Percentiles rank a stretch among this genome's conserved stretches.
Conservation (phyloP, 2,113 vertebrate genomes). For the Tetraodon nigroviridis region DNA sequence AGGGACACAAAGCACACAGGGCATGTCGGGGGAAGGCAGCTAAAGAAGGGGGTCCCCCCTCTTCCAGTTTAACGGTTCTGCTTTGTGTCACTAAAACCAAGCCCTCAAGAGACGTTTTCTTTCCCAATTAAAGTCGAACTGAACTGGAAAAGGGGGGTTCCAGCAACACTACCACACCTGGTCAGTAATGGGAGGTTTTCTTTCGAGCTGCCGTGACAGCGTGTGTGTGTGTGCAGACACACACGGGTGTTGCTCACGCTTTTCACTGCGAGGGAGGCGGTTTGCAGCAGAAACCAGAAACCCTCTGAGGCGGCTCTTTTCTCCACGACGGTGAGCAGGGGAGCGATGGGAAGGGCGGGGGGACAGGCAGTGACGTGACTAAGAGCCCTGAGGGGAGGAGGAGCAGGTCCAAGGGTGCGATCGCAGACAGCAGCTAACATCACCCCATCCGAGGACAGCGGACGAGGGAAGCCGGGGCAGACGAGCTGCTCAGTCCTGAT, state of each 20-base stretch:
- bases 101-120: slow-evolving; percentile 34
- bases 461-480: slow-evolving; percentile 6
- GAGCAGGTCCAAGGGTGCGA: slow-evolving; percentile 39
- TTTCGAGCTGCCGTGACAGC: slow-evolving; percentile 20
- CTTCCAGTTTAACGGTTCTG: slow-evolving; percentile 40
- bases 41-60: slow-evolving; percentile 9
- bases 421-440: slow-evolving; percentile 55
- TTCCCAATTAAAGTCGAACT: not conserved
- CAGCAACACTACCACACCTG: slow-evolving; percentile 49
- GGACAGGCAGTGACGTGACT: slow-evolving; percentile 71
- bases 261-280: slow-evolving; percentile 48
- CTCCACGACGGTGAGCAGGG: slow-evolving; percentile 20
- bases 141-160: slow-evolving; percentile 45
- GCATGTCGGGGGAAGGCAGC: slow-evolving; percentile 40
- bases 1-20: slow-evolving; percentile 43
- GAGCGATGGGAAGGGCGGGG: slow-evolving; percentile 34
- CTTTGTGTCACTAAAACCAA: slow-evolving; percentile 32
- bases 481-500: slow-evolving; percentile 52
- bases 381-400: slow-evolving; percentile 64
- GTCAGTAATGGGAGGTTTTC: slow-evolving; percentile 51
- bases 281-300: slow-evolving; percentile 52
- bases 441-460: slow-evolving; percentile 22
- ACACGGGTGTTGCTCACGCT: slow-evolving; percentile 26
- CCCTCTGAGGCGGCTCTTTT: slow-evolving; percentile 32
- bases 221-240: slow-evolving; percentile 24